These are phyloP conservation scores for Tetrapedia diversipes DNA, from an alignment of 2,888 invertebrate genomes.

Conservation along the genomic window DNA sequence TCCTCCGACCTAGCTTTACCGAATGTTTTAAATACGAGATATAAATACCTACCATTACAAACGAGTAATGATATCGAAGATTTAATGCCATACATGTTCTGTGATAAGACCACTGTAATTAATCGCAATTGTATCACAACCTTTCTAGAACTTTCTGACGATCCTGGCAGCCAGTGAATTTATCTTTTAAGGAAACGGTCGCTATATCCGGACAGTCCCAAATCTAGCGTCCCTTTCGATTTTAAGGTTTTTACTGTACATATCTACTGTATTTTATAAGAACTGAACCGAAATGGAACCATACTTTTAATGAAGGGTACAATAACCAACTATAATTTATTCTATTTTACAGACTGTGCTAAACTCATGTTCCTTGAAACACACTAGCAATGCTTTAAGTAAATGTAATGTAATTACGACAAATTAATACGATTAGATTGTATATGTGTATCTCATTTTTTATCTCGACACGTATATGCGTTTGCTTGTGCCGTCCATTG, in stretches of 20 bases:
- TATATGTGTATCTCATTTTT: slow-evolving; percentile 37
- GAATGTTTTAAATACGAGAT: slow-evolving; percentile 77
- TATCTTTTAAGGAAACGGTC: slow-evolving; percentile 73
- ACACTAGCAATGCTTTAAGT: slow-evolving; percentile 67
- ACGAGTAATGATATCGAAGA: slow-evolving; percentile 78
- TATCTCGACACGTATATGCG: slow-evolving; percentile 48
- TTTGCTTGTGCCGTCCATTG: background rate
- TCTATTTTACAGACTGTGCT: slow-evolving; percentile 71
- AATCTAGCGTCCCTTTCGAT: slow-evolving; percentile 67
- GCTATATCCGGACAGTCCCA: slow-evolving; percentile 74
- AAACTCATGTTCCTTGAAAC: slow-evolving; percentile 71
- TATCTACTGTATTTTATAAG: slow-evolving; percentile 77
- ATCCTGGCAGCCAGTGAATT: slow-evolving; percentile 79
- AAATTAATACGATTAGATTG: slow-evolving; percentile 60
- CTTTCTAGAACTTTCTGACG: slow-evolving; percentile 69
- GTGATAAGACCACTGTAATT: slow-evolving; percentile 83
- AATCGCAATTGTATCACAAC: slow-evolving; percentile 77
- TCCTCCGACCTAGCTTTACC: slow-evolving; percentile 81
- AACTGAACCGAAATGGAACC: slow-evolving; percentile 63
- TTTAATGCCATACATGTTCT: slow-evolving; percentile 84
- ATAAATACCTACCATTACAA: slow-evolving; percentile 73
- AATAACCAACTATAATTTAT: slow-evolving; percentile 68
- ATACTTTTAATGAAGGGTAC: slow-evolving; percentile 68
- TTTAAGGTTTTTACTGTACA: slow-evolving; percentile 75
- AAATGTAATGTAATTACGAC: slow-evolving; percentile 61